Percentiles rank a stretch among this genome's conserved stretches.
These are phyloP conservation scores for Parnassius mnemosyne DNA, from an alignment of 2,888 invertebrate species.

Conservation along the genomic window DNA sequence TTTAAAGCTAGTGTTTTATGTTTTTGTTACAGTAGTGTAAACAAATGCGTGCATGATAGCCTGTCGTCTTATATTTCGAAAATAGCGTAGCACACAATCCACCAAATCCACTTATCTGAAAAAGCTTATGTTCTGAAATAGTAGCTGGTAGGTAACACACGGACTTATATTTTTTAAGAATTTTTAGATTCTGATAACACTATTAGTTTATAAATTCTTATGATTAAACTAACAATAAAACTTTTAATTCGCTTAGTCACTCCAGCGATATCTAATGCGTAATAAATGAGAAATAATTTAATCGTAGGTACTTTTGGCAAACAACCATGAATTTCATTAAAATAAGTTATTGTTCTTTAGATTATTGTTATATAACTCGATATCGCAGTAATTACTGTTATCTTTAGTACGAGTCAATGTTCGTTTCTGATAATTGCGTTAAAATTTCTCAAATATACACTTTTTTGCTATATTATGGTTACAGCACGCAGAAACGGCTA, in stretches of 20 bases:
- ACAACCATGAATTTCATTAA: conserved; percentile 13
- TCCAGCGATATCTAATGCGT: no score
- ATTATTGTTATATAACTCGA: conserved; percentile 8
- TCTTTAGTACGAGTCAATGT: not conserved
- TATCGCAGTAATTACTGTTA: conserved; percentile 12
- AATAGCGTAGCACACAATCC: conserved; percentile 4
- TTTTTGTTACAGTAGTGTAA: no score
- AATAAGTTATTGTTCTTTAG: conserved; percentile 11
- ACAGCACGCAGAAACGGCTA: no score
- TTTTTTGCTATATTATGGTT: no score
- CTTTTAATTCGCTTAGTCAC: no score
- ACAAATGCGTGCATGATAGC: no score
- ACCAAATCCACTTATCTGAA: conserved; percentile 1
- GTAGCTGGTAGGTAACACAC: not conserved
- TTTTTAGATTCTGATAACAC: not conserved
- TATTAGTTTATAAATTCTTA: not conserved
- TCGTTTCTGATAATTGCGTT: no score
- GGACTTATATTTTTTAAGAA: not conserved
- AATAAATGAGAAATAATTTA: conserved; percentile 1
- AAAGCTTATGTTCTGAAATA: conserved; percentile 7
- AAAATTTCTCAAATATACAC: no score
- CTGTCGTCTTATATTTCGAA: not conserved
- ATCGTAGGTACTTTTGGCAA: conserved; percentile 13
- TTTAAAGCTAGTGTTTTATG: no score
- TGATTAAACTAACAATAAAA: no score